Conservation (phyloP, 2,113 vertebrate genomes). For the Andinoacara biseriatus region DNA sequence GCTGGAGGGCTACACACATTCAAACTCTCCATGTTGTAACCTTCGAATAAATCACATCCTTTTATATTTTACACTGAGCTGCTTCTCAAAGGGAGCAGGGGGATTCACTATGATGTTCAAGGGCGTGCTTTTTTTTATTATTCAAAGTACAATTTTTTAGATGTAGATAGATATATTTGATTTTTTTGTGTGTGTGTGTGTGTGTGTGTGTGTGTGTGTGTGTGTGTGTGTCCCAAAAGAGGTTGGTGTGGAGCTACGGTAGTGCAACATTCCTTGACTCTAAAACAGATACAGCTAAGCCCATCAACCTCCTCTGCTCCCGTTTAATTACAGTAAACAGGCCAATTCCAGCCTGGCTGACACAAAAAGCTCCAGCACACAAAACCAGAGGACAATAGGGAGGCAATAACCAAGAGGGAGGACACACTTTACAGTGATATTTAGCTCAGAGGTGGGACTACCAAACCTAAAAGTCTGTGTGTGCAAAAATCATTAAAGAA, state of each 20-base stretch:
- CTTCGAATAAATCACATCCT: conserved; percentile 33
- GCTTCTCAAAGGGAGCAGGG: conserved; percentile 9
- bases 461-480: background rate
- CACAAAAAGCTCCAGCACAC: conserved; percentile 50
- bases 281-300: conserved; percentile 26
- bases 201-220: too few species aligned
- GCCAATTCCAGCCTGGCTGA: conserved; percentile 41
- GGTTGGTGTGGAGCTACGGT: background rate
- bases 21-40: conserved; percentile 18
- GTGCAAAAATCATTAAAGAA: conserved; percentile 29
- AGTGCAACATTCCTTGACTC: conserved; percentile 35
- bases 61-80: conserved; percentile 38
- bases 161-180: background rate
- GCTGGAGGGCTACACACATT: conserved; percentile 15
- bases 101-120: conserved; percentile 17
- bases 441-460: conserved; percentile 35
- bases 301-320: conserved; percentile 38
- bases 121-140: background rate
- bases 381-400: conserved; percentile 57
- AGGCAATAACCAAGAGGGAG: conserved; percentile 52
- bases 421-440: conserved; percentile 48
- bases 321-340: conserved; percentile 68
- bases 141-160: background rate
- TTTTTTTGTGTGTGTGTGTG: background rate
- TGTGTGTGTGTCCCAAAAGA: background rate